Evolutionary conservation across 2,888 invertebrate species (phyloP).

Genomic region (Dendrolimus houi): DNA sequence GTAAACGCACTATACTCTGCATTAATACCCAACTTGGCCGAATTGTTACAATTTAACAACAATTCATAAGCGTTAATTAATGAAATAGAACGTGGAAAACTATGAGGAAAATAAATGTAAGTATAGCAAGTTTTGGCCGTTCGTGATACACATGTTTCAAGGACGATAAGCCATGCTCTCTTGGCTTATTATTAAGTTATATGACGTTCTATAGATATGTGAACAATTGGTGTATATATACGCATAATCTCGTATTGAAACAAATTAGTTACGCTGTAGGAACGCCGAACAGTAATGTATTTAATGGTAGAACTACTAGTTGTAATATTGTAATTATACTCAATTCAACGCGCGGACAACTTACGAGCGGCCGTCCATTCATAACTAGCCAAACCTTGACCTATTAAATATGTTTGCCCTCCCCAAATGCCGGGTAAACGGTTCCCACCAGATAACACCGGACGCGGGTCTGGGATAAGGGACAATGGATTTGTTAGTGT

Average conservation of each 20-base stretch:
- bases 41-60: background rate
- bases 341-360: conserved; percentile 34
- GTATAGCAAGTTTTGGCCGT: background rate
- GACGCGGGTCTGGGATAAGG: conserved; percentile 52
- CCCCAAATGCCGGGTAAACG: conserved; percentile 43
- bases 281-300: conserved; percentile 7
- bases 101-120: background rate
- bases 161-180: background rate
- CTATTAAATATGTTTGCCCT: conserved; percentile 52
- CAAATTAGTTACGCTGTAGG: background rate
- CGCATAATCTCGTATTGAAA: background rate
- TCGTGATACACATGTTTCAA: background rate
- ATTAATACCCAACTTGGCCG: background rate
- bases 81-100: background rate
- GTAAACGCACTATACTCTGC: too few relatives aligned
- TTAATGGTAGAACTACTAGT: conserved; percentile 1
- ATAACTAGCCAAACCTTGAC: conserved; percentile 56
- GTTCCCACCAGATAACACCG: conserved; percentile 59
- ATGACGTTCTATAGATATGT: background rate
- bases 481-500: conserved; percentile 63
- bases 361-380: conserved; percentile 34
- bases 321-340: conserved; percentile 30
- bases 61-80: background rate
- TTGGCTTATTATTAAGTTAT: background rate
- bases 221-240: background rate